These are phyloP conservation scores for Hormiphora californensis DNA, from an alignment of 37 sponge, comb jelly and placozoan species.

Conservation along the genomic window DNA sequence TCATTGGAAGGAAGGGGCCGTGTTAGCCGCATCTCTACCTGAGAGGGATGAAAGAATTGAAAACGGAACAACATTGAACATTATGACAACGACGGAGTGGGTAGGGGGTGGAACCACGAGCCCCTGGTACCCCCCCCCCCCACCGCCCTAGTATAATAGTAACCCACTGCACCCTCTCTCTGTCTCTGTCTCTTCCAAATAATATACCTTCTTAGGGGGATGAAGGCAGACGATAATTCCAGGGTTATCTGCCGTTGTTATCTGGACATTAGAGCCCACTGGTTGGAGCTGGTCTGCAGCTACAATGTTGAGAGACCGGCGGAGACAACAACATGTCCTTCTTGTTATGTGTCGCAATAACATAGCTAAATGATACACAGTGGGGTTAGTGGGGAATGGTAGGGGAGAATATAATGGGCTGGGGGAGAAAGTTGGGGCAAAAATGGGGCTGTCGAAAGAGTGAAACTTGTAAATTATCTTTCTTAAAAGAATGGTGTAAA, in stretches of 20 bases:
- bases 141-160: too few relatives aligned
- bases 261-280: neutral
- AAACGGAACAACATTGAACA: neutral
- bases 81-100: neutral
- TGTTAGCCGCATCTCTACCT: neutral
- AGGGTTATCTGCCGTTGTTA: neutral
- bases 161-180: neutral
- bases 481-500: too few relatives aligned
- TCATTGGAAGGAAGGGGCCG: neutral
- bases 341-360: too few relatives aligned
- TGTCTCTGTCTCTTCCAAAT: neutral
- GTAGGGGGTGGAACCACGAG: neutral
- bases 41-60: neutral
- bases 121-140: too few relatives aligned
- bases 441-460: too few relatives aligned
- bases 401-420: too few relatives aligned
- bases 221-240: slow-evolving; percentile 36
- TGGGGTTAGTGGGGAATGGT: too few relatives aligned
- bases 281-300: neutral
- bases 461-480: too few relatives aligned
- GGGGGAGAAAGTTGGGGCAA: too few relatives aligned
- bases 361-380: too few relatives aligned
- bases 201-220: slow-evolving; percentile 12
- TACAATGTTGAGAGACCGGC: too few relatives aligned
- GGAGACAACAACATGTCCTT: too few relatives aligned